Conservation (phyloP, 2,888 invertebrate genomes). For the Acholoe squamosa region DNA sequence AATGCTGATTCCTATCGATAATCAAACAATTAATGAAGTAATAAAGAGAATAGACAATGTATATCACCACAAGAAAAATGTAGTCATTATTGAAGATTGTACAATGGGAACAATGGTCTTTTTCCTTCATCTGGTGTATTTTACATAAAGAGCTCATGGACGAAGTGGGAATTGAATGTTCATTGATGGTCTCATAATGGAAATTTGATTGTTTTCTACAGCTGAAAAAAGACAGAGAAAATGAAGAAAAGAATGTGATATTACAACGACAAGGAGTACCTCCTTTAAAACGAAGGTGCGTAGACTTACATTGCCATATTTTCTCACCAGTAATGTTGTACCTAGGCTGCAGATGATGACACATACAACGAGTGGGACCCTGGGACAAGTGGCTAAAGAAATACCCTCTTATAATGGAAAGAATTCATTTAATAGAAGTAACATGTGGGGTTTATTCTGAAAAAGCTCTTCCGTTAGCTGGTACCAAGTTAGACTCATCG, state of each 20-base stretch:
- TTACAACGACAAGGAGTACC: constrained; percentile 41
- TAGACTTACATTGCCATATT: neutral
- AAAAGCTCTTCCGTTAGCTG: neutral
- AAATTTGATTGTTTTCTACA: neutral
- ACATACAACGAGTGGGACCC: too few species aligned
- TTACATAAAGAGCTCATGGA: too few species aligned
- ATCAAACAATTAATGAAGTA: too few species aligned
- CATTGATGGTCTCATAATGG: neutral
- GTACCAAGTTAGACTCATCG: neutral
- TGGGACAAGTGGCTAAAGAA: too few species aligned
- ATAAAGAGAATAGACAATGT: too few species aligned
- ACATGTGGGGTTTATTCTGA: neutral
- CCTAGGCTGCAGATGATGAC: neutral
- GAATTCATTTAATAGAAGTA: too few species aligned
- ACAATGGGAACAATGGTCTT: too few species aligned
- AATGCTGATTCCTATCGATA: too few species aligned
- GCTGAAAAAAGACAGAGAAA: constrained; percentile 65
- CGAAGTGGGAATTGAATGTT: neutral
- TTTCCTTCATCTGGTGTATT: too few species aligned
- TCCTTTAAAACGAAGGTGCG: constrained; percentile 64
- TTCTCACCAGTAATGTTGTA: neutral
- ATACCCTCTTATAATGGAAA: too few species aligned
- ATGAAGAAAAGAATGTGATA: constrained; percentile 55
- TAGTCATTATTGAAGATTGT: neutral
- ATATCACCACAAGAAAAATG: too few species aligned